A percentile compares a stretch with the other conserved stretches of the same genome.
phyloP scores from a whole-genome alignment of 92 coral and sea anemone species.

The Parazoanthus swiftii region DNA sequence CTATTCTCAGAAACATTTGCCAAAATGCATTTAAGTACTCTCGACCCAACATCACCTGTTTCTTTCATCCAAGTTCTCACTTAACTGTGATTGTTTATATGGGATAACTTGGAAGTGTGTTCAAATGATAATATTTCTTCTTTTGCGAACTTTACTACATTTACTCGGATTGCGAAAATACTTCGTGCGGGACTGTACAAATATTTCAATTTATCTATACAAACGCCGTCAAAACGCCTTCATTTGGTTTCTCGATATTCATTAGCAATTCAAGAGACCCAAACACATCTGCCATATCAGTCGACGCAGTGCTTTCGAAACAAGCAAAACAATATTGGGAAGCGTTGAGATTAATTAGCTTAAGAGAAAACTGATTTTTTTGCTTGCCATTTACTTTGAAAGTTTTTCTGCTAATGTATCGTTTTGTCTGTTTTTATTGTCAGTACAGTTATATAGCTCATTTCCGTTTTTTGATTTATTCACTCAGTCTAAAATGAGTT shows the following conservation, averaged over 20 bases:
- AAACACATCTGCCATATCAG: constrained; percentile 11
- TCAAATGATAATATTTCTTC: background rate
- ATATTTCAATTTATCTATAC: background rate
- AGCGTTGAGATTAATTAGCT: constrained; percentile 3
- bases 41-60: constrained; percentile 1
- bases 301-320: background rate
- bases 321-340: constrained; percentile 10
- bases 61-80: background rate
- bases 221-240: background rate
- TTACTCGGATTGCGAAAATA: background rate
- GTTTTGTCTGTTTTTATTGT: background rate
- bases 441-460: background rate
- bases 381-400: constrained; percentile 14
- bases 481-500: background rate
- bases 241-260: background rate
- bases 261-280: background rate
- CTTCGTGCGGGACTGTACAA: background rate
- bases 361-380: constrained; percentile 1
- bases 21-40: background rate
- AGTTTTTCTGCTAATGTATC: constrained; percentile 26
- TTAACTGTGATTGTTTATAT: constrained; percentile 9
- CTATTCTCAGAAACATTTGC: background rate
- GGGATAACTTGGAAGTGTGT: background rate
- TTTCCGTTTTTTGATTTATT: constrained; percentile 6
- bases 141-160: background rate